These are phyloP conservation scores for Dolichomitus sp. DNA, from an alignment of 2,888 invertebrate species.

Conservation along the genomic window DNA sequence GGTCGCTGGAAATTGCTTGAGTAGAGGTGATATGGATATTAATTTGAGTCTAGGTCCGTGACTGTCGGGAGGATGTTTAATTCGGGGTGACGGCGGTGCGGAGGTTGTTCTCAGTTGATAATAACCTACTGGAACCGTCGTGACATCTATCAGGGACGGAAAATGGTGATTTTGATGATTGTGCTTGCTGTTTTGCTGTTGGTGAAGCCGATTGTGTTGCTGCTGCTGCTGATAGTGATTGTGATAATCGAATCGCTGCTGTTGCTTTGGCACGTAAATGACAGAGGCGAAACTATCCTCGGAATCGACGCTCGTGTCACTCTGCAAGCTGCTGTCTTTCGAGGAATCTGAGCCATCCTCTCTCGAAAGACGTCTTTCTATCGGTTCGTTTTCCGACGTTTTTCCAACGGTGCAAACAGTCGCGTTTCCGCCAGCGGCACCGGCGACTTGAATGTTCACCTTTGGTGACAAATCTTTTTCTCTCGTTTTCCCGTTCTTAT, in stretches of 20 bases:
- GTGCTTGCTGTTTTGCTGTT: slow-evolving; percentile 19
- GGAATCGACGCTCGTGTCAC: slow-evolving; percentile 97
- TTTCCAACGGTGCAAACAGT: slow-evolving; percentile 66
- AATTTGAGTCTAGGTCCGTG: slow-evolving; percentile 90
- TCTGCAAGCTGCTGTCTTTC: slow-evolving; percentile 96
- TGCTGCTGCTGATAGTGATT: slow-evolving; percentile 29
- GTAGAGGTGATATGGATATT: slow-evolving; percentile 87
- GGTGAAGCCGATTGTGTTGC: slow-evolving; percentile 20
- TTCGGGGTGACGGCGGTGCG: slow-evolving; percentile 92
- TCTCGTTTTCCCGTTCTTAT: background rate
- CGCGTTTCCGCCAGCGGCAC: slow-evolving; percentile 6
- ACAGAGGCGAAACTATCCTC: slow-evolving; percentile 98
- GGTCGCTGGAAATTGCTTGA: slow-evolving; percentile 88
- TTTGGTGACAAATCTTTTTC: slow-evolving; percentile 53
- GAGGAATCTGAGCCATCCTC: slow-evolving; percentile 96
- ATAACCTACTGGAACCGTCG: slow-evolving; percentile 89
- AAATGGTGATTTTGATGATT: slow-evolving; percentile 44
- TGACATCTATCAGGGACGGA: slow-evolving; percentile 79
- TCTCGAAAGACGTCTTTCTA: slow-evolving; percentile 92
- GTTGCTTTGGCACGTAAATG: slow-evolving; percentile 95
- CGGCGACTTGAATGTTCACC: slow-evolving; percentile 66
- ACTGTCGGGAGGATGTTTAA: slow-evolving; percentile 90
- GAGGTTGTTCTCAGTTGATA: slow-evolving; percentile 89
- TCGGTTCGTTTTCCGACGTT: slow-evolving; percentile 76
- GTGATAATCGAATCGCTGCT: slow-evolving; percentile 49